Conservation (phyloP, 2,797 vertebrate species). For the Morus bassanus region DNA sequence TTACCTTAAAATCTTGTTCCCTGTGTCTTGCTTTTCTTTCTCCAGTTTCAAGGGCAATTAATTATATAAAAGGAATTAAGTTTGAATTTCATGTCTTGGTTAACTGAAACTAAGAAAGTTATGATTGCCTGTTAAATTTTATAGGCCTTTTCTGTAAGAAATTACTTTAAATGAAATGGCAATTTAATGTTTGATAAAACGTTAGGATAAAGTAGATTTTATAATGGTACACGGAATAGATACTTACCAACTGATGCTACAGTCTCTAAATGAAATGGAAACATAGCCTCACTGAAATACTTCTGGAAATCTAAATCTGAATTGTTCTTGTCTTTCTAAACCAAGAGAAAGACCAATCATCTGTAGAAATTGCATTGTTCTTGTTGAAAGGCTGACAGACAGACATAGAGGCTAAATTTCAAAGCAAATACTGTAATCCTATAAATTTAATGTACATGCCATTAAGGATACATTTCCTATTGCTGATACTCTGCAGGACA, state of each 20-base stretch:
- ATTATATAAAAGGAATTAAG: constrained; percentile 11
- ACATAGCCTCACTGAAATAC: not conserved
- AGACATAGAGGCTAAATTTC: not conserved
- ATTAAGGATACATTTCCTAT: constrained; percentile 26
- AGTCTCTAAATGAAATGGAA: not conserved
- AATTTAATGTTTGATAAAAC: constrained; percentile 28
- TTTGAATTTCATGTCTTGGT: constrained; percentile 16
- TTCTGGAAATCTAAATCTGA: not conserved
- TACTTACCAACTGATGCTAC: not conserved
- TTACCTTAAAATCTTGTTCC: not conserved
- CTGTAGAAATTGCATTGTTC: not conserved
- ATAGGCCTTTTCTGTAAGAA: constrained; percentile 13
- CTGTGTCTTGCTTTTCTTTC: not conserved
- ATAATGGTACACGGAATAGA: not conserved
- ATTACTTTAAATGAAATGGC: constrained; percentile 29
- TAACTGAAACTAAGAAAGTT: constrained; percentile 40
- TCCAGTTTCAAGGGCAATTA: constrained; percentile 30
- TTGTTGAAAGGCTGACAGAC: not conserved
- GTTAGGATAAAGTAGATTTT: not conserved
- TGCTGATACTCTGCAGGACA: not conserved
- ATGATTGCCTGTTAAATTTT: constrained; percentile 53
- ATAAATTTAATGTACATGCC: not conserved
- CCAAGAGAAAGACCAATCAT: not conserved
- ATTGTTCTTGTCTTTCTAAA: not conserved
- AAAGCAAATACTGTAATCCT: not conserved